Evolutionary conservation across 1,140 invertebrate species (phyloP).

Genomic region (Helicoverpa zea): DNA sequence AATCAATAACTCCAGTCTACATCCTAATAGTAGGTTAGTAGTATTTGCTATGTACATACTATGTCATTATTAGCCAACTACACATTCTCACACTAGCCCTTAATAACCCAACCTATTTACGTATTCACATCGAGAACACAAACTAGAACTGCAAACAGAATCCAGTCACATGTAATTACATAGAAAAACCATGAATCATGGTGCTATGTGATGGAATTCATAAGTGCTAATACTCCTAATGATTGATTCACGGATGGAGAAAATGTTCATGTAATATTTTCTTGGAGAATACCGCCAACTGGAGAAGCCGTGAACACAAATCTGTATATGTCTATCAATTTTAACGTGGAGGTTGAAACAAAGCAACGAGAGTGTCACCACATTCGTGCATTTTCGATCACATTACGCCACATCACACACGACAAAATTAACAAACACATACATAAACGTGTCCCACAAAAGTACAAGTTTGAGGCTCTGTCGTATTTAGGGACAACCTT

Average conservation of each 20-base stretch:
- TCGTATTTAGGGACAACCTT: no score
- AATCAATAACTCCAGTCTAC: no score
- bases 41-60: no score
- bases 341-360: no score
- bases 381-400: neutral
- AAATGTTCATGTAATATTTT: constrained; percentile 25
- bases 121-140: neutral
- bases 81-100: neutral
- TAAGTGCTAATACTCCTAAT: constrained; percentile 44
- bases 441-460: no score
- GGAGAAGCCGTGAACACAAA: no score
- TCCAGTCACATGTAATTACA: neutral
- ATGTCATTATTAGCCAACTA: no score
- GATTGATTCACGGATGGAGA: constrained; percentile 44
- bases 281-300: no score
- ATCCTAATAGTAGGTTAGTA: no score
- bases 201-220: constrained; percentile 14
- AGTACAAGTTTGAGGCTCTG: no score
- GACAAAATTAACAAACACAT: neutral
- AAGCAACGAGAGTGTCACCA: no score
- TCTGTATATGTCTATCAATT: no score
- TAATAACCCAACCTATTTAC: neutral
- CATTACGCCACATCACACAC: neutral
- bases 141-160: neutral
- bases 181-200: constrained; percentile 40